A percentile compares a stretch with the other conserved stretches of the same genome.
Evolutionary conservation across 92 coral and sea anemone genomes (phyloP).

Genomic region (Heliopora coerulea): DNA sequence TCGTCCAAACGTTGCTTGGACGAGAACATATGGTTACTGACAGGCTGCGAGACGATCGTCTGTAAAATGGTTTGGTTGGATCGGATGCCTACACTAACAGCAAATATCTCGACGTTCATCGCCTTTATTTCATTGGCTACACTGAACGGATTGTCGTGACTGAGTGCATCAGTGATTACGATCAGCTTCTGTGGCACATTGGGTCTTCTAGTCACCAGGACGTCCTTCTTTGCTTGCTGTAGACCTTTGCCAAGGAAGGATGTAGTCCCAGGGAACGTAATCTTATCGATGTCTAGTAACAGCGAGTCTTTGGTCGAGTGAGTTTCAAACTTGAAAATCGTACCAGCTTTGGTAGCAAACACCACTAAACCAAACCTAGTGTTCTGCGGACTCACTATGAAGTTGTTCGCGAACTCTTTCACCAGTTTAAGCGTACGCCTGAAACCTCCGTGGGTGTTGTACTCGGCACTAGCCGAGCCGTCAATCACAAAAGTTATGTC

Average conservation of each 20-base stretch:
- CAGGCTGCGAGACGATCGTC: conserved; percentile 19
- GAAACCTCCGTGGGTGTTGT: conserved; percentile 38
- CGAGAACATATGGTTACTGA: conserved; percentile 28
- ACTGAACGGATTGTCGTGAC: conserved; percentile 27
- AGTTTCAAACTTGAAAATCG: conserved; percentile 36
- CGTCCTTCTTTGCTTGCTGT: conserved; percentile 19
- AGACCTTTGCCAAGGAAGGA: conserved; percentile 39
- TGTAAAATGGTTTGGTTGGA: conserved; percentile 29
- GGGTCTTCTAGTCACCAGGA: conserved; percentile 22
- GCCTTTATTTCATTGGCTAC: conserved; percentile 32
- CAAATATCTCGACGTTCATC: conserved; percentile 36
- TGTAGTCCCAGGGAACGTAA: conserved; percentile 37
- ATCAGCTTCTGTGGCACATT: conserved; percentile 43
- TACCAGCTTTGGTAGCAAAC: conserved; percentile 27
- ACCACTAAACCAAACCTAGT: conserved; percentile 36
- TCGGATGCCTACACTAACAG: conserved; percentile 34
- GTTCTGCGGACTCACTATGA: conserved; percentile 20
- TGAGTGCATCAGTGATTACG: conserved; percentile 34
- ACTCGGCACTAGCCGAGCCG: conserved; percentile 38
- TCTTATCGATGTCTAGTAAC: conserved; percentile 22
- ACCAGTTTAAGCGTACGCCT: conserved; percentile 28
- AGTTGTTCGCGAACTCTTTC: conserved; percentile 33
- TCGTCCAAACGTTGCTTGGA: conserved; percentile 25
- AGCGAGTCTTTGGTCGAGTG: conserved; percentile 22
- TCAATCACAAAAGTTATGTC: conserved; percentile 33